Evolutionary conservation across 2,797 vertebrate genomes (phyloP), one percentile per base, ranked within the genome.

Genomic region (Platyrinchus mystaceus): DNA sequence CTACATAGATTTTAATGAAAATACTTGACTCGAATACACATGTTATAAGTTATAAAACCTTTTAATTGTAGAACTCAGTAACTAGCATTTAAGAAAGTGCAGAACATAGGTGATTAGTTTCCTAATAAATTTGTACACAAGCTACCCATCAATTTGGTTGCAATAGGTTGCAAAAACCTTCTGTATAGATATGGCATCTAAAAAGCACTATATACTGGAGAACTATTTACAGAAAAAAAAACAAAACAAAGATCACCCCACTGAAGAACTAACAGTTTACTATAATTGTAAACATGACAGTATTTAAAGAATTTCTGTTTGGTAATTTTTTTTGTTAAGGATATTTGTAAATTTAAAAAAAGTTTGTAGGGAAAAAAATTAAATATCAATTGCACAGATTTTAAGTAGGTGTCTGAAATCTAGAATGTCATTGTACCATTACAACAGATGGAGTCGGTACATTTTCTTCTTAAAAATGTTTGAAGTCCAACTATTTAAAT

Each of bases 321-420:
- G n/a, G 26, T 69, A 13, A 9, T 55, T n/a, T 91, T 84, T 89
- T 83, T 58, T 64, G 5, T 59, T 50, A 26, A 4, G 20, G 49
- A 21, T 64, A 53, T 78, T 94, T 89, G 14, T 66, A 78, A 62
- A 71, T 84, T 47, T 12, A 82, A 81, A 89, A 39, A 80, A 69
- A 70, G 9, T 53, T 71, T 36, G 22, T 71, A 77, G 84, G 56
- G 67, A 83, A 90, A 69, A 94, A 94, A 91, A 21, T 14, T 63
- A 63, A 94, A 95, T 92, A 69, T 23, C 26, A 46, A 2, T 81
- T 80, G 76, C 71, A 93, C 96, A 97, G 94, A 93, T 95, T 97
- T 97, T 94, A 94, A 93, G 95, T 97, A 96, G 97, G 96, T 97
- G 91, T 97, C 94, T 63, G 84, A 95, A 97, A 94, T 93, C 78